These are phyloP conservation scores for Corythornis cristatus DNA, from an alignment of 2,113 vertebrate species.

Conservation along the genomic window DNA sequence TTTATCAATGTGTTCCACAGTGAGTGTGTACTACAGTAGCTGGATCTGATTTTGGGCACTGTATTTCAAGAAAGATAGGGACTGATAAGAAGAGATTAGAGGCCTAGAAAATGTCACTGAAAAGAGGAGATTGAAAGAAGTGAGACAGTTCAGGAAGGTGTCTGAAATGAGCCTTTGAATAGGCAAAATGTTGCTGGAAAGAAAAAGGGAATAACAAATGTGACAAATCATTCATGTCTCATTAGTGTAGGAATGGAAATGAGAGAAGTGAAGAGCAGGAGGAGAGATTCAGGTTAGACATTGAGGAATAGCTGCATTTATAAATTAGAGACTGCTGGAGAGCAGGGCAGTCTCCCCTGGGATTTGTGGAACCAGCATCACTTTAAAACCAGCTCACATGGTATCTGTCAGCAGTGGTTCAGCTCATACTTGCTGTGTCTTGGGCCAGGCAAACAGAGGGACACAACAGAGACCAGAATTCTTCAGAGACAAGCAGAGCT, in stretches of 20 bases:
- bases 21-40: not conserved
- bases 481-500: not conserved
- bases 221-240: not conserved
- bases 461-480: not conserved
- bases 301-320: constrained; percentile 11
- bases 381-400: not conserved
- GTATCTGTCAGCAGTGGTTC: not conserved
- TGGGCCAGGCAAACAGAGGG: not conserved
- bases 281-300: not conserved
- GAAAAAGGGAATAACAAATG: not conserved
- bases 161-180: constrained; percentile 4
- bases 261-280: not conserved
- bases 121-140: not conserved
- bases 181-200: constrained; percentile 17
- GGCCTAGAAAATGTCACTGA: not conserved
- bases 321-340: not conserved
- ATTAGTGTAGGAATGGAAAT: constrained; percentile 17
- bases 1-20: not conserved
- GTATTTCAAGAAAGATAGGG: not conserved
- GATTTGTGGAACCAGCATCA: not conserved
- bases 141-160: not conserved
- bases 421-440: not conserved
- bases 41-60: not conserved
- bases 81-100: not conserved
- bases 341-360: not conserved